Base-by-base conservation (phyloP, 2,797 vertebrate species). In the Lepilemur ruficaudatus region DNA sequence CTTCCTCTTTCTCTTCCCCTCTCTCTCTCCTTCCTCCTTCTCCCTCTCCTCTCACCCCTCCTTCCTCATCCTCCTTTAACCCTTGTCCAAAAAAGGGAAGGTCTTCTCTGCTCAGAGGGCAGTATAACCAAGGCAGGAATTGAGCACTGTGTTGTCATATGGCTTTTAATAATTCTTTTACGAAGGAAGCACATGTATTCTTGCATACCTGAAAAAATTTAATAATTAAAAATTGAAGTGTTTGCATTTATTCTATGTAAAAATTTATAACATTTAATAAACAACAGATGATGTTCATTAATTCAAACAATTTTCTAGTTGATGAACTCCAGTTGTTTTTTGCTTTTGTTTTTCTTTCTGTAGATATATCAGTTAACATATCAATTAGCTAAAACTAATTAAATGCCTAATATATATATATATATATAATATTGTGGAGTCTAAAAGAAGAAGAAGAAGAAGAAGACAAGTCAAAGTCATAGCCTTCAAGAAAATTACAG, bases 401-500 rank as follows among this genome's bases (percentile, higher is more conserved):
- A 89, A 48, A 28, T 35, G 6, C 14, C 28, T 90, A 52, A 28
- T 67, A 57, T n/a, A 67, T 69, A n/a, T 48, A 69, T 75, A 57
- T n/a, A 69, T 69, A n/a, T 48, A 69, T 70, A 13, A 35, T 41
- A 87, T 38, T 83, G 70, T 63, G 88, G 46, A 7, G 0, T 9
- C 69, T 87, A 59, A 57, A 87, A 90, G 50, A 59, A 43, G 43
- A 79, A 69, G 41, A 32, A 61, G 69, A 48, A 48, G 13, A 48
- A 85, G 3, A 59, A 50, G 69, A 57, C 11, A 63, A n/a, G 67
- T 86, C 52, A 90, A 65, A 63, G 5, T 61, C 23, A 9, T 63
- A 86, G 48, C 17, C 69, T 92, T 93, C 61, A 94, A 63, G 41
- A 32, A 91, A 83, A 85, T 91, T 65, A 52, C 46, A 87, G 18